Base-by-base conservation (phyloP, 2,113 vertebrate genomes). In the Mastomys coucha region DNA sequence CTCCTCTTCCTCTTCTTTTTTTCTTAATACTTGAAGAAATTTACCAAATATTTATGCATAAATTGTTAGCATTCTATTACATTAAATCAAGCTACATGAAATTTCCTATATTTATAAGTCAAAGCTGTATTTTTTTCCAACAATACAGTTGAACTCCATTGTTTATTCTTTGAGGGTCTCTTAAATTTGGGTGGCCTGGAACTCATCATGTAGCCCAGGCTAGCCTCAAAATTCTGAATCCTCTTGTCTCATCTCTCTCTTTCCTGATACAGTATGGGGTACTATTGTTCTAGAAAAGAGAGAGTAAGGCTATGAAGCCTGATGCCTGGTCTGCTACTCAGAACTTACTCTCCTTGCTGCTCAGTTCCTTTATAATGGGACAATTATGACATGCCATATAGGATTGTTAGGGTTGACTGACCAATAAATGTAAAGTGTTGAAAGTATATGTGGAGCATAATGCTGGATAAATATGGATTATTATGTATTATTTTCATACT, bases 21-120 rank as follows among this genome's bases (percentile, higher is more conserved):
- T 77, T 77, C 49, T 76, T 60, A 96, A 53, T 58, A 56, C 13
- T 84, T 84, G 28, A 65, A 94, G 94, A 84, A 22, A 88, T 60
- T 82, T 92, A 76, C 65, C 69, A 90, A 0, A 72, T 92, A 92
- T 93, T 93, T 75, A 81, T 53, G 80, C 28, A 60, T 63, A 90
- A 95, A 89, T 77, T 88, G 39, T 67, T 88, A 65, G 7, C 65
- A 33, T 92, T 95, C 49, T 88, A 56, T 93, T 76, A 94, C 16
- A 13, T 85, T 88, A 92, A 92, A 26, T 90, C 67, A 96, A 89
- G 88, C 42, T 17, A 87, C 65, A 24, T 82, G 56, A 73, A 91
- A 78, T 91, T 86, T 16, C 67, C 53, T 69, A 0, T 95, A 56
- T 78, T 94, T 90, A 33, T 85, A 89, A 31, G 20, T 87, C 4